Conservation (phyloP, 2,797 vertebrate genomes). For the Otus scops region DNA sequence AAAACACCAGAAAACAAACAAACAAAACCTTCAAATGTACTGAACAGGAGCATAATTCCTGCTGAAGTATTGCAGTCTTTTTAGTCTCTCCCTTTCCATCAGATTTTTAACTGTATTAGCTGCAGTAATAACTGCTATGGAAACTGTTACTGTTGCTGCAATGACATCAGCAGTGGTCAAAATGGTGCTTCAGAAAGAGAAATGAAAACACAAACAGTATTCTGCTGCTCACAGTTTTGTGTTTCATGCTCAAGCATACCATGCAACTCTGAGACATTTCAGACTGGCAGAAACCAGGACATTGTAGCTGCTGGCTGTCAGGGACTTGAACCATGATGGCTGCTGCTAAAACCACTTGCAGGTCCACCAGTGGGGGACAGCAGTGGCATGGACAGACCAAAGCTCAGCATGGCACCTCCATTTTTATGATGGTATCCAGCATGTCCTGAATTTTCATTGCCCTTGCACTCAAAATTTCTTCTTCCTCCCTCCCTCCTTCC, state of each 20-base stretch:
- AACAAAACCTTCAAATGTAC: not conserved
- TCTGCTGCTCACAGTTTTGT: accelerated
- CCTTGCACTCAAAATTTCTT: not conserved
- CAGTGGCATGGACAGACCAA: not conserved
- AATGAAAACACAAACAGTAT: not conserved
- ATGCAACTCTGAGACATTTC: not conserved
- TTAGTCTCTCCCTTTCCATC: not conserved
- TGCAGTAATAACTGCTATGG: conserved; percentile 29
- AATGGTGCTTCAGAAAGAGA: not conserved
- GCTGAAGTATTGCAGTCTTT: not conserved
- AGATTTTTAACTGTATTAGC: conserved; percentile 9
- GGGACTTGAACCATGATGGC: not conserved
- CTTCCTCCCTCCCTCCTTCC: not conserved
- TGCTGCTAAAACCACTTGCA: not conserved
- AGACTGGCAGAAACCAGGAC: not conserved
- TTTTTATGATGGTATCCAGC: not conserved
- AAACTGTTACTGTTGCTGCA: not conserved
- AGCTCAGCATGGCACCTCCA: not conserved
- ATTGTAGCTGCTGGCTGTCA: not conserved
- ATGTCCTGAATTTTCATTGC: not conserved
- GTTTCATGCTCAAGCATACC: not conserved
- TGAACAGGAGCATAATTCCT: not conserved
- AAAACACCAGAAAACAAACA: not conserved
- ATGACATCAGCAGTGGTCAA: not conserved
- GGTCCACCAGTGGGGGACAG: not conserved